Evolutionary conservation across 53 echinoderm and acorn worm species (phyloP).

Genomic region (Pentamera pediparva): DNA sequence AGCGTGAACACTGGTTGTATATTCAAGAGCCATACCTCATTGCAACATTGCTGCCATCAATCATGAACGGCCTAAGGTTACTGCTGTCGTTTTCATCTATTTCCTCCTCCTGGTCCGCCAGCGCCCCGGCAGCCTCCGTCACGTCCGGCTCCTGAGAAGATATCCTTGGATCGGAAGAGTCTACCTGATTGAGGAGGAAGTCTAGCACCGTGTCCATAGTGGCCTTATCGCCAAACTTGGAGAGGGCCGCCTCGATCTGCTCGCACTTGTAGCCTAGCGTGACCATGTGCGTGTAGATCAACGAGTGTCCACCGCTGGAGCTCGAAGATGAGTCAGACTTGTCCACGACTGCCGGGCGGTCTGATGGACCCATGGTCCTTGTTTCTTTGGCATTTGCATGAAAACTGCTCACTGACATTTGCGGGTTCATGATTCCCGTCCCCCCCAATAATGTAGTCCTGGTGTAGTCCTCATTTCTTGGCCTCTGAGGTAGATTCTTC

Average conservation of each 20-base stretch:
- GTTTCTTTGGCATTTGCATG: too few relatives aligned
- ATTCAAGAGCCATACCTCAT: slow-evolving; percentile 75
- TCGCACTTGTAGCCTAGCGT: slow-evolving; percentile 2
- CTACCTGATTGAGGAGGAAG: neutral
- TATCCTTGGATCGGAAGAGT: slow-evolving; percentile 22
- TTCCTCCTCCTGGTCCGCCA: slow-evolving; percentile 39
- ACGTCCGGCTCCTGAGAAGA: slow-evolving; percentile 21
- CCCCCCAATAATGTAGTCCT: slow-evolving; percentile 5
- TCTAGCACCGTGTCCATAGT: slow-evolving; percentile 2
- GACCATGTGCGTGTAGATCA: slow-evolving; percentile 15
- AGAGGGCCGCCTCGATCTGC: neutral
- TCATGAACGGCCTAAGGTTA: slow-evolving; percentile 75
- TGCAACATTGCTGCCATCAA: slow-evolving; percentile 95
- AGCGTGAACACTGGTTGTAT: too few relatives aligned
- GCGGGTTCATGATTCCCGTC: neutral
- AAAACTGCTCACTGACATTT: neutral
- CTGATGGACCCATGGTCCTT: too few relatives aligned
- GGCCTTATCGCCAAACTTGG: slow-evolving; percentile 20
- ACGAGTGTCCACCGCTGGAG: too few relatives aligned
- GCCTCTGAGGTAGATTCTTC: too few relatives aligned
- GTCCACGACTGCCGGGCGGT: too few relatives aligned
- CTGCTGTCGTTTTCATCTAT: slow-evolving; percentile 41
- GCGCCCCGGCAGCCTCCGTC: neutral
- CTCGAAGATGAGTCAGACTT: too few relatives aligned
- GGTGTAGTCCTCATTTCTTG: too few relatives aligned